Conservation (phyloP, 2,113 vertebrate genomes). For the Mirza zaza region DNA sequence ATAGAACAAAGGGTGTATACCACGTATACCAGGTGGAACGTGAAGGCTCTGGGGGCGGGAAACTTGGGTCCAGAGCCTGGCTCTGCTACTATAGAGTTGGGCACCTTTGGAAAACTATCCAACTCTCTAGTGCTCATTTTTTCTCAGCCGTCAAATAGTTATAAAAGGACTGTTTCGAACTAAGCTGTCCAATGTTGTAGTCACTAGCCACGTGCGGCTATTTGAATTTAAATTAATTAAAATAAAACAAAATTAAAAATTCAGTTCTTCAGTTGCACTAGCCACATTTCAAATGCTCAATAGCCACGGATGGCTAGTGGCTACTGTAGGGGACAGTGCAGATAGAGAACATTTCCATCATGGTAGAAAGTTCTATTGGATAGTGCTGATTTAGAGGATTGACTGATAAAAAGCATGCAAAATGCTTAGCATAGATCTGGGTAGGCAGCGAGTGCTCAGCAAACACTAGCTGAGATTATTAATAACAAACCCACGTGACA, state of each 20-base stretch:
- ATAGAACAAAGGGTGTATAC: neutral
- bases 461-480: neutral
- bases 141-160: neutral
- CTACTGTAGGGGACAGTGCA: neutral
- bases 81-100: neutral
- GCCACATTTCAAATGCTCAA: neutral
- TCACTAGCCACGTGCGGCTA: neutral
- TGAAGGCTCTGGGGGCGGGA: neutral
- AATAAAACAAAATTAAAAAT: no score
- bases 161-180: neutral
- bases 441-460: neutral
- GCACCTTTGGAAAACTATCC: neutral
- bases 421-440: neutral
- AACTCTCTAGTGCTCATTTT: neutral
- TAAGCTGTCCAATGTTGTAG: neutral
- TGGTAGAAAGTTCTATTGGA: neutral
- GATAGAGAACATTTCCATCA: neutral
- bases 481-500: neutral
- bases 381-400: neutral
- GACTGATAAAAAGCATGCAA: neutral
- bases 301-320: neutral
- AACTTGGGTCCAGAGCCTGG: neutral
- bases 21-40: no score
- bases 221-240: neutral
- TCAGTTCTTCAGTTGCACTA: neutral